Evolutionary conservation across 2,888 invertebrate genomes (phyloP), one percentile per base, ranked within the genome.

Genomic region (Microctonus aethiopoides): DNA sequence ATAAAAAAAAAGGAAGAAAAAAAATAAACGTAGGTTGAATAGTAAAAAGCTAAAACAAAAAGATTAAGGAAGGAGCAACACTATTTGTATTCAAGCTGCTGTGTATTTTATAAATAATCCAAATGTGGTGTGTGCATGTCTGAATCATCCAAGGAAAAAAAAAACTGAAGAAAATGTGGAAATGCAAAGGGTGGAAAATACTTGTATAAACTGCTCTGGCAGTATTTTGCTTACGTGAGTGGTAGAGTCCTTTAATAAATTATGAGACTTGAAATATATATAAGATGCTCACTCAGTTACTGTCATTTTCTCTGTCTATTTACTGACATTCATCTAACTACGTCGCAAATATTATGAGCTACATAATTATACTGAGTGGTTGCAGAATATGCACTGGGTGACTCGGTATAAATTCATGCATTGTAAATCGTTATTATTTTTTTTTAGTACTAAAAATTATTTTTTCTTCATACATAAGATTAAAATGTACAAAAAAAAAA

Each of bases 61-160:
- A 29, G 36, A 60, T 34, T 0, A 22, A 22, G n/a, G 61, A 46
- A 62, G 41, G 51, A 9, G 13, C 26, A 32, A 13, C 20, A 39
- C 16, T 10, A 24, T n/a, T n/a, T n/a, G n/a, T 34, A 60, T 39
- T 39, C 16, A 13, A 63, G 63, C 56, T 29, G 56, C 57, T n/a
- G n/a, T 51, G 63, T 64, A 61, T 74, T 70, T 73, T 71, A 74
- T 71, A 71, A 74, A 73, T 74, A 74, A 74, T 73, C 69, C 67
- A 20, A 16, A n/a, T 60, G 41, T 61, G 64, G 62, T 67, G 57
- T 62, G 59, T 51, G 39, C 32, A 52, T 57, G 59, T 36, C 51
- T 59, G 62, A 64, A 46, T 46, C 16, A 46, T 46, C 20, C 20
- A 46, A 7, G 20, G 16, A n/a, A n/a, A n/a, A n/a, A n/a, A 20